Conservation (phyloP, 2,888 invertebrate species). For the Abrostola tripartita region DNA sequence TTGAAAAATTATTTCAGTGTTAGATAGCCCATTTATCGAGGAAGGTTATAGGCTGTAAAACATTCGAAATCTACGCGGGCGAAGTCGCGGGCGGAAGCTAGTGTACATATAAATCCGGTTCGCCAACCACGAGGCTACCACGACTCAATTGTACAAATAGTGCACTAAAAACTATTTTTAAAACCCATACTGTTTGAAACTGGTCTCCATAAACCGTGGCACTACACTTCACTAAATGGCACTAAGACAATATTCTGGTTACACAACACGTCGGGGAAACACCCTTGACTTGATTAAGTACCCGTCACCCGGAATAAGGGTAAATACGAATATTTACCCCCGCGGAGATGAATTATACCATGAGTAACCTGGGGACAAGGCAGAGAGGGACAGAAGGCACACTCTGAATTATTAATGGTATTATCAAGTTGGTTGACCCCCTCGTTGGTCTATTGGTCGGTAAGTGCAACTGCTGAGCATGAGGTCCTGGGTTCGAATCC, state of each 20-base stretch:
- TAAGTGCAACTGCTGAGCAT: no score
- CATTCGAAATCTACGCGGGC: no score
- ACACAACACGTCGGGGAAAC: conserved; percentile 27
- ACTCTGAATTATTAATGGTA: background rate
- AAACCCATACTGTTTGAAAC: background rate
- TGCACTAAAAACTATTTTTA: background rate
- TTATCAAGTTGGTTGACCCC: no score
- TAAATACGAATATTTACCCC: conserved; percentile 54
- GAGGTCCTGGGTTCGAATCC: no score
- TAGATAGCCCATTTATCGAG: no score
- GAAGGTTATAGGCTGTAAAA: no score
- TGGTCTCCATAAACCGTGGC: background rate
- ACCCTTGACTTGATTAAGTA: conserved; percentile 57
- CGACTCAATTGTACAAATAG: no score
- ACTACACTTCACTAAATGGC: conserved; percentile 17
- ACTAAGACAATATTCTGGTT: conserved; percentile 38
- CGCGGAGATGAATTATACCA: conserved; percentile 53
- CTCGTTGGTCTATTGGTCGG: no score
- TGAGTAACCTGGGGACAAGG: conserved; percentile 25
- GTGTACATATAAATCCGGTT: no score
- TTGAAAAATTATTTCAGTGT: no score
- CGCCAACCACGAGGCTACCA: no score
- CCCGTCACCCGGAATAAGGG: conserved; percentile 52
- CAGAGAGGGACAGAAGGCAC: conserved; percentile 12
- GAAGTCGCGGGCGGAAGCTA: no score